A percentile compares a stretch with the other conserved stretches of the same genome.
Conservation (phyloP, 2,888 invertebrate genomes). For the Dasysyrphus tricinctus region DNA sequence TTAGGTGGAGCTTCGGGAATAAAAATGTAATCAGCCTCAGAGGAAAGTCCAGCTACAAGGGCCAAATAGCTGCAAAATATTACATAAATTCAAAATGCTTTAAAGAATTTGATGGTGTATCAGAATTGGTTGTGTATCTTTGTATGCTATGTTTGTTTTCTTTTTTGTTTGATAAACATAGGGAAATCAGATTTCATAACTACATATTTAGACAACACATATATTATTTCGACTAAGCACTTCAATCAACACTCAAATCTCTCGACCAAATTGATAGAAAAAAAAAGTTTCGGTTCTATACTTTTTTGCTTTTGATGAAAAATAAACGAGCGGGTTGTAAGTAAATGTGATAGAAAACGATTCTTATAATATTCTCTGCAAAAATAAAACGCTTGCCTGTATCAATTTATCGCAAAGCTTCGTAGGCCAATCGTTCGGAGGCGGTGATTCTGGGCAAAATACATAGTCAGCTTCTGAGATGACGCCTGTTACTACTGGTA, state of each 20-base stretch:
- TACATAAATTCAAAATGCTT: slow-evolving; percentile 63
- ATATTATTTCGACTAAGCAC: slow-evolving; percentile 37
- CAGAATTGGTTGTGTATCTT: slow-evolving; percentile 20
- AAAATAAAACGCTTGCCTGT: slow-evolving; percentile 88
- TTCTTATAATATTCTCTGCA: slow-evolving; percentile 52
- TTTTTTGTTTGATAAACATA: slow-evolving; percentile 34
- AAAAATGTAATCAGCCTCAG: slow-evolving; percentile 94
- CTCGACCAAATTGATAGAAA: slow-evolving; percentile 52
- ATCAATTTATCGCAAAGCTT: slow-evolving; percentile 97
- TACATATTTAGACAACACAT: slow-evolving; percentile 9
- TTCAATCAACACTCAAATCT: slow-evolving; percentile 55
- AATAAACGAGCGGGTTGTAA: slow-evolving; percentile 48
- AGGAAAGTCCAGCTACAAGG: slow-evolving; percentile 91
- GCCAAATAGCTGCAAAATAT: slow-evolving; percentile 90
- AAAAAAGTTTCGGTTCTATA: slow-evolving; percentile 26
- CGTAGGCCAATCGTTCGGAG: slow-evolving; percentile 96
- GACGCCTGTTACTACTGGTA: slow-evolving; percentile 97
- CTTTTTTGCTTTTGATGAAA: slow-evolving; percentile 43
- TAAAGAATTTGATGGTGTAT: slow-evolving; percentile 23
- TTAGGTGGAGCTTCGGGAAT: slow-evolving; percentile 94
- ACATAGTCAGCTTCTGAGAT: slow-evolving; percentile 99
- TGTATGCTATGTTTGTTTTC: not conserved
- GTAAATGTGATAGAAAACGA: slow-evolving; percentile 50
- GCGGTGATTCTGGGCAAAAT: slow-evolving; percentile 99
- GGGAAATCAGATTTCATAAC: slow-evolving; percentile 35